phyloP scores from a whole-genome alignment of 2,888 invertebrate genomes.

The Keiferia lycopersicella region DNA sequence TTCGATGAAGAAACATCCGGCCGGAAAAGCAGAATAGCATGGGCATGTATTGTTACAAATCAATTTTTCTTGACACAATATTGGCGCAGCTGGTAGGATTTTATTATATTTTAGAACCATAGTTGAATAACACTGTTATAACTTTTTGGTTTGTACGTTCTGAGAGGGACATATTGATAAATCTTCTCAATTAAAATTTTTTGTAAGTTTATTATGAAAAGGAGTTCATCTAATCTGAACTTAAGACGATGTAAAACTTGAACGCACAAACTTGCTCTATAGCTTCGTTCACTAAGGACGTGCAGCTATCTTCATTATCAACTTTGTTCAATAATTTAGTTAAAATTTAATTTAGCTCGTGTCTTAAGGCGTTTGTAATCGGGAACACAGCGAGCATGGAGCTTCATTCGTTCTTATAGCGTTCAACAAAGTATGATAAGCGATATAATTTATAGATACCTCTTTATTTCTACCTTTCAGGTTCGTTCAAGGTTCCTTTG shows the following conservation, averaged over 20 bases:
- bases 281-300: background rate
- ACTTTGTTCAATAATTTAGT: background rate
- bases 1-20: too few species aligned
- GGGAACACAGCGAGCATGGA: background rate
- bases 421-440: background rate
- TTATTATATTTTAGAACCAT: too few species aligned
- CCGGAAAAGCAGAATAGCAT: too few species aligned
- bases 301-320: constrained; percentile 9
- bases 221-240: background rate
- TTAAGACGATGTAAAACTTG: background rate
- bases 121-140: too few species aligned
- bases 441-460: too few species aligned
- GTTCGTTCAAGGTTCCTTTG: too few species aligned
- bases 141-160: too few species aligned
- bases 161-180: too few species aligned
- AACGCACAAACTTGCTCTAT: background rate
- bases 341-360: background rate
- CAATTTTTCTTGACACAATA: background rate
- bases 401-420: background rate
- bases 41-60: background rate
- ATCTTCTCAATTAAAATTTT: too few species aligned
- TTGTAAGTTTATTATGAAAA: too few species aligned
- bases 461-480: too few species aligned
- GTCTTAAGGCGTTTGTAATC: background rate
- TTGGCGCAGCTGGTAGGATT: background rate